Percentiles rank a stretch among this genome's conserved stretches.
Evolutionary conservation across 2,888 invertebrate genomes (phyloP).

Genomic region (Acanthosepion pharaonis): DNA sequence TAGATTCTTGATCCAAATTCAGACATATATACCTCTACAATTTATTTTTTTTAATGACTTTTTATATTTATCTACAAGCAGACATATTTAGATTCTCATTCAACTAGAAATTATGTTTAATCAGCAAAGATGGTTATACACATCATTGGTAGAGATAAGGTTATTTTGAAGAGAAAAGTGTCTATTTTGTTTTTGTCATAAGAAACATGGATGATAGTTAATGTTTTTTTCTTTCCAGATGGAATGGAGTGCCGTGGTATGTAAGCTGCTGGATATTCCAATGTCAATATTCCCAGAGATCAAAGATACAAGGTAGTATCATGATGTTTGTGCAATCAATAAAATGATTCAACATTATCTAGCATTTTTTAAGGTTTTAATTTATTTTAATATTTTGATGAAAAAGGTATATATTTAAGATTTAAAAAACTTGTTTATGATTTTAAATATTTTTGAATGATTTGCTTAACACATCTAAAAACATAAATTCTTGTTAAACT

Average conservation of each 20-base stretch:
- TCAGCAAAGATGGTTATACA: too few species aligned
- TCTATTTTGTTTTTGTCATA: not conserved
- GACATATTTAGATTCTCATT: not conserved
- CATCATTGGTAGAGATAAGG: not conserved
- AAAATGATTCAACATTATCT: not conserved
- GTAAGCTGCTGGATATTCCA: conserved; percentile 84
- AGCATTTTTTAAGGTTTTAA: too few species aligned
- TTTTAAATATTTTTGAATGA: not conserved
- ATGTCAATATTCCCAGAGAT: conserved; percentile 84
- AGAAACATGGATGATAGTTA: not conserved
- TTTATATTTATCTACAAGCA: not conserved
- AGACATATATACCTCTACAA: not conserved
- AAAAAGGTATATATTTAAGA: not conserved
- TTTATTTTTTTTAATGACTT: not conserved
- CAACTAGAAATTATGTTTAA: not conserved
- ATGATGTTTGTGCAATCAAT: not conserved
- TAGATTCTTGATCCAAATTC: too few species aligned
- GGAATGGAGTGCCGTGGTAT: conserved; percentile 86
- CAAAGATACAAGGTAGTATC: conserved; percentile 80
- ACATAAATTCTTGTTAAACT: too few species aligned
- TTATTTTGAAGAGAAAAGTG: not conserved
- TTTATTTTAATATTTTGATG: not conserved
- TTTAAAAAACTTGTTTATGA: not conserved
- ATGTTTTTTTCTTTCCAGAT: conserved; percentile 73
- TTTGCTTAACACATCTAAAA: too few species aligned